phyloP scores from a whole-genome alignment of 2,113 vertebrate species.

The Menidia beryllina region DNA sequence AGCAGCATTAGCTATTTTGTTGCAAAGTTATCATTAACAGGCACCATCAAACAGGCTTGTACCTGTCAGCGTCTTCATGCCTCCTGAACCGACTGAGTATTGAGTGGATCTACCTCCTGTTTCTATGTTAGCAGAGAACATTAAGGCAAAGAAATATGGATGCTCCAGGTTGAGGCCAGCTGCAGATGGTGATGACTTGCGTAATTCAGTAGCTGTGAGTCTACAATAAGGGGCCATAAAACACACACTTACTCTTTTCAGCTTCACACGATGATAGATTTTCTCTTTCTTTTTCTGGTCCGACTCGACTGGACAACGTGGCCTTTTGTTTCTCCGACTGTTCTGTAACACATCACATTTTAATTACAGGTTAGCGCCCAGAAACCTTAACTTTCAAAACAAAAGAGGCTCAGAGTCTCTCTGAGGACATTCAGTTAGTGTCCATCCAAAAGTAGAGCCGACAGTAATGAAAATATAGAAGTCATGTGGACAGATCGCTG shows the following conservation, averaged over 20 bases:
- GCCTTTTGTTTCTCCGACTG: neutral
- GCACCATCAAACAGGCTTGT: conserved; percentile 19
- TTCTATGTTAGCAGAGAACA: neutral
- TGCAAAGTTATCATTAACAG: conserved; percentile 23
- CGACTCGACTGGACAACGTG: neutral
- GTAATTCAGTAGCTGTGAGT: neutral
- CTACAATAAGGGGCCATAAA: neutral
- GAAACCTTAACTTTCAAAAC: too few relatives aligned
- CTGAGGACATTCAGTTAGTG: too few relatives aligned
- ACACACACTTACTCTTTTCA: conserved; percentile 39
- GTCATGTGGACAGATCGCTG: neutral
- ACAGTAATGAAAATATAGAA: neutral
- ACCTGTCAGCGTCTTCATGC: conserved; percentile 15
- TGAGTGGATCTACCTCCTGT: neutral
- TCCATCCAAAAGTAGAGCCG: too few relatives aligned
- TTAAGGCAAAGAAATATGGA: conserved; percentile 31
- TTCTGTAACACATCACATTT: conserved; percentile 16
- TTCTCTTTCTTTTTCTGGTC: conserved; percentile 13
- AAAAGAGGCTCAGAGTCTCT: too few relatives aligned
- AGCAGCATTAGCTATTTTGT: neutral
- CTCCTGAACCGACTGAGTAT: too few relatives aligned
- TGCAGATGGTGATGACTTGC: neutral
- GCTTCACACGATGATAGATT: conserved; percentile 4
- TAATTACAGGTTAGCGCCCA: neutral
- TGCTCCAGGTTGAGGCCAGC: conserved; percentile 2